Evolutionary conservation across 1,140 invertebrate genomes (phyloP).

Genomic region (Caenorhabditis latens): DNA sequence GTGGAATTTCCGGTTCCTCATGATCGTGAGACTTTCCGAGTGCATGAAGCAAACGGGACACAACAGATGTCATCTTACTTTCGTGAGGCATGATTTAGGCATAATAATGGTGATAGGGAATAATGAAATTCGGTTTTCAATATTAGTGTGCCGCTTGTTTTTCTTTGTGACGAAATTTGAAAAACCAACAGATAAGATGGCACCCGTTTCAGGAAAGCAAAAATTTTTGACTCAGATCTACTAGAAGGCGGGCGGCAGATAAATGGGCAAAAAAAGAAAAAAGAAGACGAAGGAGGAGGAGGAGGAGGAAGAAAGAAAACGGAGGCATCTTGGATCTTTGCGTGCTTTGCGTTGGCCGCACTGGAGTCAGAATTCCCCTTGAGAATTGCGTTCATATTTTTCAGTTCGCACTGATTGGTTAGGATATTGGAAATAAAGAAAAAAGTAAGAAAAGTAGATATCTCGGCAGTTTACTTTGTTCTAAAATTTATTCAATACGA

Average conservation of each 20-base stretch:
- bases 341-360: not conserved
- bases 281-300: constrained; percentile 19
- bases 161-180: not conserved
- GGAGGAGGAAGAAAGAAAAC: not conserved
- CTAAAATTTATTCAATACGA: not conserved
- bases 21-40: constrained; percentile 54
- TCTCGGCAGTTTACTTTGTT: not conserved
- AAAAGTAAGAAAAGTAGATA: not conserved
- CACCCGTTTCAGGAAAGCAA: constrained; percentile 52
- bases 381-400: constrained; percentile 53
- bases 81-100: constrained; percentile 24
- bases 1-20: constrained; percentile 37
- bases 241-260: constrained; percentile 54
- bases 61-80: constrained; percentile 60
- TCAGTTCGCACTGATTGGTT: constrained; percentile 51
- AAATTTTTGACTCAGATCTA: constrained; percentile 56
- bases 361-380: constrained; percentile 28
- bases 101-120: not conserved
- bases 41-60: constrained; percentile 61
- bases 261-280: constrained; percentile 35
- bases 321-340: constrained; percentile 41
- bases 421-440: constrained; percentile 25
- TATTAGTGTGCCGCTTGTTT: not conserved
- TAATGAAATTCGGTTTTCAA: not conserved
- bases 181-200: constrained; percentile 54